These are phyloP conservation scores for Ceyx melanurus DNA, from an alignment of 2,113 vertebrate species.

Conservation along the genomic window DNA sequence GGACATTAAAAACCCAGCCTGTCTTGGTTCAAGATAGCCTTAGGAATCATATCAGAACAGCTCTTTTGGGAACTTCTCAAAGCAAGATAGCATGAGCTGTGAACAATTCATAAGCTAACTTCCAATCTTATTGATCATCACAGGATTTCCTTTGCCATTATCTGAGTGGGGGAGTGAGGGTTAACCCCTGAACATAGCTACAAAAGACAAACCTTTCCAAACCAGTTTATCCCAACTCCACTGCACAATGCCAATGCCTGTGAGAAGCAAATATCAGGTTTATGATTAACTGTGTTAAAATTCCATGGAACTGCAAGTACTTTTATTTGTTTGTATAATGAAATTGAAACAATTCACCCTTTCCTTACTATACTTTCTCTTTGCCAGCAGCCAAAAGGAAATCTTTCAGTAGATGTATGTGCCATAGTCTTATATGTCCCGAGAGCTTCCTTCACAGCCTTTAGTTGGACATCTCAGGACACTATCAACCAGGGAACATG, in stretches of 20 bases:
- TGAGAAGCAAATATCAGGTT: conserved; percentile 64
- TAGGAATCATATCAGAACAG: background rate
- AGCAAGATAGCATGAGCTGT: conserved; percentile 9
- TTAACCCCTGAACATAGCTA: conserved; percentile 32
- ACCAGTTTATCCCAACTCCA: conserved; percentile 55
- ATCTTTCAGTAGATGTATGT: background rate
- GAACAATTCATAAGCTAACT: background rate
- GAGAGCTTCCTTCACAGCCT: background rate
- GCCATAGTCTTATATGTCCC: background rate
- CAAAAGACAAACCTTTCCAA: conserved; percentile 38
- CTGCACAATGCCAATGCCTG: conserved; percentile 29
- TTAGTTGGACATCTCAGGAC: background rate
- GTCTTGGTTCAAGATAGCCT: background rate
- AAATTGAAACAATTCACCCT: conserved; percentile 32
- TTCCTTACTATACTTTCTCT: conserved; percentile 14
- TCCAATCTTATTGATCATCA: background rate
- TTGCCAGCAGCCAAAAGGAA: background rate
- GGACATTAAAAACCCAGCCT: background rate
- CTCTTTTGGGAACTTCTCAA: background rate
- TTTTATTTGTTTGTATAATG: conserved; percentile 48
- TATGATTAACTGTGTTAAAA: conserved; percentile 73
- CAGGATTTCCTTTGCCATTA: background rate
- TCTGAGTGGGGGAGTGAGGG: background rate
- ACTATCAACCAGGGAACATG: background rate
- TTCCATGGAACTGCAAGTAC: conserved; percentile 54